Base-by-base conservation (phyloP, 2,113 vertebrate genomes). In the Chionomys nivalis region DNA sequence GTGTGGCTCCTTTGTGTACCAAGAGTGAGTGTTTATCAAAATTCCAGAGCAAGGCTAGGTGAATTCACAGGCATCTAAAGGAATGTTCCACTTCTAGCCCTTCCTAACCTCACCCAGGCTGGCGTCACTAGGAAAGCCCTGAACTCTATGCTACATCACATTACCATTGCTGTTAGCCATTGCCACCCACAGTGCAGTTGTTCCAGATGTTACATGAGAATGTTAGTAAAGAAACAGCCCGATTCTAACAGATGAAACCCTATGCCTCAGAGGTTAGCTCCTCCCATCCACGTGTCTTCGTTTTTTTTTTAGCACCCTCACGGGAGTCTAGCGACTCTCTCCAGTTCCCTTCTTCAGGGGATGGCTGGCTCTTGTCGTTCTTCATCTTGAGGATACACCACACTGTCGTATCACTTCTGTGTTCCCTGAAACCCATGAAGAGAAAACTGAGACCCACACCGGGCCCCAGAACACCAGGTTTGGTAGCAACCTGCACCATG, bases 171-270 rank as follows among this genome's bases (percentile, higher is more conserved):
- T 6, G 12, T 52, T 0, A 42, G 28, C 44, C 44, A 42, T 16
- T 44, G 49, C 26, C 42, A 82, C 33, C 31, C 5, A 55, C 36
- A 79, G 16, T 58, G 39, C 14, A n/a, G 12, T 63, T 92, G 44
- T 87, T 82, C 82, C 65, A 52, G 78, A 90, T 82, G 91, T 89
- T 63, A 89, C 61, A 52, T 21, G 70, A 75, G 65, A 90, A 63
- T 76, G 26, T 47, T 42, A 10, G n/a, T 26, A 82, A 31, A 61
- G 76, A 75, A 75, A 58, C 39, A 58, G 13, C 76, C 87, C 31
- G 39, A 13, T 31, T 55, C n/a, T n/a, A 81, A 91, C 24, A 94
- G 76, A 55, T 23, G 73, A 89, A 96, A 11, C n/a, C 78, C 31
- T 23, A 90, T 24, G 12, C 24, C 72, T 85, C 36, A 39, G 77